Base-by-base conservation (phyloP, 2,888 invertebrate species). In the Sarcophaga subvicina region DNA sequence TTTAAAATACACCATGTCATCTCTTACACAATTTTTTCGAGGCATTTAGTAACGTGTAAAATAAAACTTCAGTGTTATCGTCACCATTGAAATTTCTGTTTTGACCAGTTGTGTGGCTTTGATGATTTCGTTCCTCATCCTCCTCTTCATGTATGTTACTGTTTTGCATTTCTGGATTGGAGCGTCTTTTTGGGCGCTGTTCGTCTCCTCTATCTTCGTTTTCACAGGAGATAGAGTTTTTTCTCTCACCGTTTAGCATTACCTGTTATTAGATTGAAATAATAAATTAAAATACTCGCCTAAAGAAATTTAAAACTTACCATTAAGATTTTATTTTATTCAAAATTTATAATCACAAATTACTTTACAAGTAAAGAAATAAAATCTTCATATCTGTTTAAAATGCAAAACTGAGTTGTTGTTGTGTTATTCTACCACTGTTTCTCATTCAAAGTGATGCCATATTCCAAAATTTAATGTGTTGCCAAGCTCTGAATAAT, bases 21-120 rank as follows among this genome's bases (percentile, higher is more conserved):
- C 17, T 60, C 66, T 76, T 84, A 87, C 87, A 75, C 1, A 87
- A 27, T 77, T 64, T 77, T 14, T 82, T 72, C 5, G 14, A 76
- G 12, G 37, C 54, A 25, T 80, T 49, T 11, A 64, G 17, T 22
- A 85, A 47, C 8, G 77, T 79, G 25, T 67, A 47, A 2, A 73
- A 12, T n/a, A 87, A 73, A 11, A 60, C 10, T 4, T 85, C 84
- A 25, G 60, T 22, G 14, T 66, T 78, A 54, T 81, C 63, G 8
- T 45, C 73, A 45, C 14, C 22, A 11, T 62, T 71, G 0, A 14
- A 22, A 17, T 64, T 60, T 45, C n/a, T 6, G 20, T 17, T 27
- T 5, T 12, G n/a, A 45, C 45, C 45, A 14, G 0, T 20, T 27
- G 5, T 47, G 20, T 22, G 12, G 22, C 12, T n/a, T 47, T 17